Percentiles rank a stretch among this genome's conserved stretches.
These are phyloP conservation scores for Laspeyria flexula DNA, from an alignment of 2,888 invertebrate genomes.

Conservation along the genomic window DNA sequence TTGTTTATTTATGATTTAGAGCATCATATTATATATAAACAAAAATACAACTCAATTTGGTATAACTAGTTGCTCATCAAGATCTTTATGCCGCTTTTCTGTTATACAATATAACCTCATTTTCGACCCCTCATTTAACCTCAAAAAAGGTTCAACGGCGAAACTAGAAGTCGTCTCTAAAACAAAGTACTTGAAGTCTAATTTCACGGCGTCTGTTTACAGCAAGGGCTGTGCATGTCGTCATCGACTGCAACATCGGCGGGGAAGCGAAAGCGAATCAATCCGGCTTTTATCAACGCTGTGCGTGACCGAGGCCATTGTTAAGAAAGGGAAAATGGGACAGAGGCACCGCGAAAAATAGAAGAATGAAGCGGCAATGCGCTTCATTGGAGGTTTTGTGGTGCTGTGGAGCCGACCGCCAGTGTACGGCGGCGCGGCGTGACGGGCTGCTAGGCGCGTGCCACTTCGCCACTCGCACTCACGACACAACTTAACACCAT, in stretches of 20 bases:
- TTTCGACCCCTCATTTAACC: too few species aligned
- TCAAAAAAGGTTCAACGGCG: too few species aligned
- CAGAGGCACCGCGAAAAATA: conserved; percentile 72
- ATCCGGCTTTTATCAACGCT: conserved; percentile 73
- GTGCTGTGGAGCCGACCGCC: conserved; percentile 51
- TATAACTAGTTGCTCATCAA: too few species aligned
- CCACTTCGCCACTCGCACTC: conserved; percentile 63
- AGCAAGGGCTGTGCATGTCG: conserved; percentile 77
- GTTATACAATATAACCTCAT: too few species aligned
- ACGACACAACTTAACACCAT: conserved; percentile 68
- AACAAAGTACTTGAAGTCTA: conserved; percentile 55
- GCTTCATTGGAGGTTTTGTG: conserved; percentile 64
- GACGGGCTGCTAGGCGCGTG: conserved; percentile 68
- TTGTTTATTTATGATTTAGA: too few species aligned
- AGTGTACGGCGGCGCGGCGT: conserved; percentile 41
- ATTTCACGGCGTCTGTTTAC: conserved; percentile 64
- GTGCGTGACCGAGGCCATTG: conserved; percentile 83
- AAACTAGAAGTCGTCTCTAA: conserved; percentile 44
- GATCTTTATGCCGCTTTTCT: too few species aligned
- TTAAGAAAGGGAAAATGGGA: conserved; percentile 82
- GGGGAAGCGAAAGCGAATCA: conserved; percentile 84
- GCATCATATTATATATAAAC: too few species aligned
- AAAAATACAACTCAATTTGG: too few species aligned
- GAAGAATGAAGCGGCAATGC: conserved; percentile 71
- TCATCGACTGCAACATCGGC: conserved; percentile 60